Evolutionary conservation across 2,888 invertebrate genomes (phyloP).

Genomic region (Drosophila buzzatii): DNA sequence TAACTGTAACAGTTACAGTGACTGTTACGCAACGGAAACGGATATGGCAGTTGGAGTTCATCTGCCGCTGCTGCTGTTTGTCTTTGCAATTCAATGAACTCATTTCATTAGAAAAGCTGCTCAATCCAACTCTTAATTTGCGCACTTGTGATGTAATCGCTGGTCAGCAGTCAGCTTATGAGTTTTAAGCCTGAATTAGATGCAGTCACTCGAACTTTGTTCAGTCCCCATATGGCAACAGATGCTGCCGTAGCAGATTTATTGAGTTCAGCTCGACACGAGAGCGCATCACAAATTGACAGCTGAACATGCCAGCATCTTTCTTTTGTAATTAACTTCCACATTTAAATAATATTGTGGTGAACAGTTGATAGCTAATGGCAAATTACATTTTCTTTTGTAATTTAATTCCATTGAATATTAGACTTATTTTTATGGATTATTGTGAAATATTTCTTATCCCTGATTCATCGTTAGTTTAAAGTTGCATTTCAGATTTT

Average conservation of each 20-base stretch:
- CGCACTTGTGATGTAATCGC: constrained; percentile 49
- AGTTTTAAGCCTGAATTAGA: background rate
- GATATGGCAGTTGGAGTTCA: constrained; percentile 62
- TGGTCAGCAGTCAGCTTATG: constrained; percentile 5
- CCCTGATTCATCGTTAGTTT: too few species aligned
- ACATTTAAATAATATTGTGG: too few species aligned
- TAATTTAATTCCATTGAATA: too few species aligned
- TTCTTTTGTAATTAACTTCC: background rate
- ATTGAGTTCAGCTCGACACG: background rate
- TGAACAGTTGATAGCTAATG: too few species aligned
- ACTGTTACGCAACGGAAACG: constrained; percentile 66
- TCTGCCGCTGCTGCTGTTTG: constrained; percentile 40
- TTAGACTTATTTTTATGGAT: too few species aligned
- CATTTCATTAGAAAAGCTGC: constrained; percentile 66
- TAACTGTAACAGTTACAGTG: constrained; percentile 21
- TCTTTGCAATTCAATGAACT: constrained; percentile 54
- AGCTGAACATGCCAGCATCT: background rate
- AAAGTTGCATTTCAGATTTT: too few species aligned
- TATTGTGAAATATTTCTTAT: too few species aligned
- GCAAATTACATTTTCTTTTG: too few species aligned
- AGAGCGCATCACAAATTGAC: background rate
- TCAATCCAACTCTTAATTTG: constrained; percentile 52
- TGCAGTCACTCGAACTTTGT: background rate
- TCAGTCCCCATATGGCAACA: background rate
- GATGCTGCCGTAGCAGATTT: background rate